A percentile compares a stretch with the other conserved stretches of the same genome.
Conservation (phyloP, 2,113 vertebrate genomes). For the Microcebus jonahi region DNA sequence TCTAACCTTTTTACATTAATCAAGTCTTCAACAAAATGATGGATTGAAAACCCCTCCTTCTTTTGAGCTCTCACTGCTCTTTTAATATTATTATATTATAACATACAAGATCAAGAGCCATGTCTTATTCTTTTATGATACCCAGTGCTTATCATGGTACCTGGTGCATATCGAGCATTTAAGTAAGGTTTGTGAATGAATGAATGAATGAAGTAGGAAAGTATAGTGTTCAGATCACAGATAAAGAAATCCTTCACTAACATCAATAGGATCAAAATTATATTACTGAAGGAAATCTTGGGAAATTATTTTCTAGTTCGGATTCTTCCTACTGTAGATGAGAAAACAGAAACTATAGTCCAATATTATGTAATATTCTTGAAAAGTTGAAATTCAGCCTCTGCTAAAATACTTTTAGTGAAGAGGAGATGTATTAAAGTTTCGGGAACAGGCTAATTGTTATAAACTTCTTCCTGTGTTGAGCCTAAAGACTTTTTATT, state of each 20-base stretch:
- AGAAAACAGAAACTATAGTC: not conserved
- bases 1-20: constrained; percentile 16
- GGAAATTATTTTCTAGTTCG: not conserved
- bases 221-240: not conserved
- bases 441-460: not conserved
- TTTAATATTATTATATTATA: not conserved
- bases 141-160: not conserved
- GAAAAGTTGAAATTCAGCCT: not conserved
- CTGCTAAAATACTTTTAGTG: not conserved
- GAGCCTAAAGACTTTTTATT: not conserved
- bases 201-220: not conserved
- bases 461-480: not conserved
- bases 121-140: constrained; percentile 24
- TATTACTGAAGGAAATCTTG: not conserved
- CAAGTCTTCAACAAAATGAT: constrained; percentile 31
- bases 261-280: not conserved
- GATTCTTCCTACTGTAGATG: not conserved
- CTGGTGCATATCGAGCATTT: not conserved
- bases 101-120: not conserved
- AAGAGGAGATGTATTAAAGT: not conserved
- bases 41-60: not conserved
- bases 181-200: not conserved
- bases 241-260: not conserved
- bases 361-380: not conserved
- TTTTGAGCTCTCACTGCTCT: constrained; percentile 12